These are phyloP conservation scores for Orbicella faveolata DNA, from an alignment of 64 coral and sea anemone genomes.

Conservation along the genomic window DNA sequence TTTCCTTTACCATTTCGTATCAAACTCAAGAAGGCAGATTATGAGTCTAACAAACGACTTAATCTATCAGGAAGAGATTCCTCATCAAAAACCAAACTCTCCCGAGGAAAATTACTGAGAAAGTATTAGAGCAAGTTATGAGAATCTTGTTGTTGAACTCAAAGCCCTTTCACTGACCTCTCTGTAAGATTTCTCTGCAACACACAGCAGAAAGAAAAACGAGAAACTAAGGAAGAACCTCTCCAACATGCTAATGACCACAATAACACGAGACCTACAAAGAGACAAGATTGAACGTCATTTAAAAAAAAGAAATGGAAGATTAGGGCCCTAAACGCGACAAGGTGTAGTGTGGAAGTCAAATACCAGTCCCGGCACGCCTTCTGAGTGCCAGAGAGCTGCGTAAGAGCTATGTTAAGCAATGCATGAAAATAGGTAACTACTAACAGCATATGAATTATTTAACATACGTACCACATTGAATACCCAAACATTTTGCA, in stretches of 20 bases:
- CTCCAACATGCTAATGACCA: slow-evolving; percentile 78
- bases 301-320: too few species aligned
- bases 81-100: too few species aligned
- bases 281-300: not conserved
- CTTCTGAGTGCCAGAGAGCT: too few species aligned
- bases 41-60: too few species aligned
- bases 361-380: too few species aligned
- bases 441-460: not conserved
- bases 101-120: not conserved
- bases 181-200: slow-evolving; percentile 92
- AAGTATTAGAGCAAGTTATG: not conserved
- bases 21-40: too few species aligned
- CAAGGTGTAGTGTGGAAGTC: too few species aligned
- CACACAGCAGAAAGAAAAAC: slow-evolving; percentile 95
- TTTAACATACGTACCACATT: slow-evolving; percentile 4
- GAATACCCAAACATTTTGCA: slow-evolving; percentile 44
- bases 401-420: too few species aligned
- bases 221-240: slow-evolving; percentile 83
- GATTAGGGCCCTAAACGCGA: too few species aligned
- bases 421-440: too few species aligned
- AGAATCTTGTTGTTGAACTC: not conserved
- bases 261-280: slow-evolving; percentile 74
- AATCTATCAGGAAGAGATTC: too few species aligned
- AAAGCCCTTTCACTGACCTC: slow-evolving; percentile 55
- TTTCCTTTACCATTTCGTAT: too few species aligned